Conservation (phyloP, 2,113 vertebrate genomes). For the Pseudolaguvia tuberculata region DNA sequence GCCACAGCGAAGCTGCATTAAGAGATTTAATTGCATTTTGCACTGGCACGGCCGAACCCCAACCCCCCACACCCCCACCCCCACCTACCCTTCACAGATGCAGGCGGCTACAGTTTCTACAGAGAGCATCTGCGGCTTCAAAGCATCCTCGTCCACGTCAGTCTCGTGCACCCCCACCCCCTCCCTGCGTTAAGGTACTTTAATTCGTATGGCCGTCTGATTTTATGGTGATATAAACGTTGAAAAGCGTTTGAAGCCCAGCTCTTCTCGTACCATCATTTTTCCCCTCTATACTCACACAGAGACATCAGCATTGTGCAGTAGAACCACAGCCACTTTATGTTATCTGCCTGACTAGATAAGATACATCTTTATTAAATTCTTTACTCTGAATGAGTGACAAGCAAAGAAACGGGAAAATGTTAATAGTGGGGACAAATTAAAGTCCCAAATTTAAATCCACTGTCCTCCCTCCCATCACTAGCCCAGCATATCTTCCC, state of each 20-base stretch:
- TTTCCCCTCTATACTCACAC: constrained; percentile 25
- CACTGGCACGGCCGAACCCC: background rate
- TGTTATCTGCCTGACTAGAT: constrained; percentile 88
- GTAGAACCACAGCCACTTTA: constrained; percentile 87
- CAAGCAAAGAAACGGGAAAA: constrained; percentile 77
- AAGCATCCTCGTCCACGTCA: constrained; percentile 32
- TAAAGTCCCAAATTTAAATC: constrained; percentile 60
- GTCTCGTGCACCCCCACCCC: background rate
- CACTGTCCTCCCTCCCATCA: constrained; percentile 54
- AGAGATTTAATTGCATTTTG: constrained; percentile 48
- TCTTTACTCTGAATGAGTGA: constrained; percentile 81
- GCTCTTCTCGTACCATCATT: background rate
- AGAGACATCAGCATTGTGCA: constrained; percentile 81
- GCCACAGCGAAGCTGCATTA: constrained; percentile 41
- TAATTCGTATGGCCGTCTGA: constrained; percentile 81
- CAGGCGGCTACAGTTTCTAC: constrained; percentile 37
- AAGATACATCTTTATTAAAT: constrained; percentile 98
- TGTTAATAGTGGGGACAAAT: constrained; percentile 76
- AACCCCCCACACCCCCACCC: background rate
- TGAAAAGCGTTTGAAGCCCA: constrained; percentile 7
- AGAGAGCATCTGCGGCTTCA: constrained; percentile 51
- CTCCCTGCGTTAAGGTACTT: constrained; percentile 27
- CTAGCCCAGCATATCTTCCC: constrained; percentile 47
- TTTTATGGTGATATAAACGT: constrained; percentile 71
- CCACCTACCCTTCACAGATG: background rate